Base-by-base conservation (phyloP, 2,797 vertebrate genomes). In the Momotus momota region DNA sequence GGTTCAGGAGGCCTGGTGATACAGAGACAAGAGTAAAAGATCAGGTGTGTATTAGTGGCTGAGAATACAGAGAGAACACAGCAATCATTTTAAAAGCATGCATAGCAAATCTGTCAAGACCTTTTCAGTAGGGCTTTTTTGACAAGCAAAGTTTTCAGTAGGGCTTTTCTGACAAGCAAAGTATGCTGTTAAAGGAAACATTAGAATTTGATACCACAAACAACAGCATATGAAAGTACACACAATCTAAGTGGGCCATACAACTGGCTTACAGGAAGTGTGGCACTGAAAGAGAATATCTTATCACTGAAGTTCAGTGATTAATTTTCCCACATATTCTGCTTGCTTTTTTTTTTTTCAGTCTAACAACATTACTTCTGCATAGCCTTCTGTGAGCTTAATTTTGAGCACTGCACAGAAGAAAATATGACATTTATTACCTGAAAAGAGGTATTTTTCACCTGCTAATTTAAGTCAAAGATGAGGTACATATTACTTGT, bases 1-100 rank as follows among this genome's bases (percentile, higher is more conserved):
- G 99, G 99, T 98, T 99, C 99, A 96, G 99, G 99, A 98, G 99
- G 99, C 99, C 99, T 99, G 96, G 97, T 97, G 95, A 97, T 89
- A 98, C 95, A 98, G 97, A 98, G 96, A 99, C 96, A 98, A 98
- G 98, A 98, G 98, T 97, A 98, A 97, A 98, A 98, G 91, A 94
- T 89, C 95, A 98, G 98, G 96, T 74, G 92, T 4, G 11, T 45
- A 81, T 86, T 85, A 96, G 94, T 81, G 79, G 87, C 92, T 90
- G 88, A 96, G 88, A 89, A 90, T 35, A 81, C 0, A 77, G 45
- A 94, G 83, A 90, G 93, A 93, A 95, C 45, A 94, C n/a, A 88
- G 83, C 77, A 94, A 82, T 93, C 71, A 82, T 77, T 94, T 84
- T 54, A 73, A 91, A 94, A 94, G 91, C 97, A 97, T 97, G 96